Base-by-base conservation (phyloP, 2,797 vertebrate genomes). In the Spheniscus humboldti region DNA sequence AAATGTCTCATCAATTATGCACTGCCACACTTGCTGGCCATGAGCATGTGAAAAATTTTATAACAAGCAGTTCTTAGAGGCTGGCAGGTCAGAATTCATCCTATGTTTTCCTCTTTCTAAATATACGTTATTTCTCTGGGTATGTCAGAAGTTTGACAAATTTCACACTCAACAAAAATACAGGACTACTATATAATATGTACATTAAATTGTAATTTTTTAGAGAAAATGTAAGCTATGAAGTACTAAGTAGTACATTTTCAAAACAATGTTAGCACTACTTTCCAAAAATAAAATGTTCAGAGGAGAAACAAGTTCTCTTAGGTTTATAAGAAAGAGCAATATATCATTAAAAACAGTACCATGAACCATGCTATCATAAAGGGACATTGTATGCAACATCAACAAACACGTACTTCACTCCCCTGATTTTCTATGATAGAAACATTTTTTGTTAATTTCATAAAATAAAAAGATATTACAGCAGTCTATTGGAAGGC, bases 391-490 rank as follows among this genome's bases (percentile, higher is more conserved):
- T 47, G 56, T 52, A 57, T 47, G n/a, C 43, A 15, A 66, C 66
- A 83, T 16, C 41, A 67, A 37, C 25, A 18, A 53, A 39, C 35
- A 84, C 57, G 10, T n/a, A 45, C 56, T 56, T 71, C 16, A 18
- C 22, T 85, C 43, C 13, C 20, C 7, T 66, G 67, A 87, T 80
- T 68, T 52, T 45, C 35, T 62, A 52, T 33, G 66, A 88, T 59
- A 28, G 62, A 75, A 86, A 52, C 16, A 22, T 39, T 79, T 81
- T 84, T 15, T 67, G 24, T 86, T 27, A 15, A 78, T 84, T 92
- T 79, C 59, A 3, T 43, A 86, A 96, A 97, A 95, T 90, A 95
- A 95, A 67, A 67, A 52, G 35, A 60, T 92, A 93, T 90, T 83
- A 86, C 84, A 81, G 35, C 30, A 69, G 39, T 88, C 67, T 91